Conservation (phyloP, 2,888 invertebrate genomes). For the Ametastegia equiseti region DNA sequence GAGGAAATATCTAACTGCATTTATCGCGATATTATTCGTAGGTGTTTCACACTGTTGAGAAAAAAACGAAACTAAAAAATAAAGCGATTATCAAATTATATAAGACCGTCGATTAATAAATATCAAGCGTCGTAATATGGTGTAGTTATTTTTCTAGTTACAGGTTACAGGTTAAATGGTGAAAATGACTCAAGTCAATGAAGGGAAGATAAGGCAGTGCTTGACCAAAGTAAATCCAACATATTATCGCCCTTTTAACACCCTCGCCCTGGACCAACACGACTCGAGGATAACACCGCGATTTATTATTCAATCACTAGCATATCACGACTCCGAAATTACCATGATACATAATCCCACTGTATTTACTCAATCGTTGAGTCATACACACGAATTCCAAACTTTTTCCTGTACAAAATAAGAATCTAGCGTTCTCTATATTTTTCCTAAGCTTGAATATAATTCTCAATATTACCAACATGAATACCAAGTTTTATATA, state of each 20-base stretch:
- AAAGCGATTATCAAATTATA: not conserved
- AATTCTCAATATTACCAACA: not conserved
- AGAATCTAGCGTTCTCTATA: not conserved
- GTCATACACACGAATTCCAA: not conserved
- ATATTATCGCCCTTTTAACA: not conserved
- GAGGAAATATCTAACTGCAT: not conserved
- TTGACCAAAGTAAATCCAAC: slow-evolving; percentile 76
- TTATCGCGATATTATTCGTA: not conserved
- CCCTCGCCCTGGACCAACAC: not conserved
- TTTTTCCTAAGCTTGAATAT: slow-evolving; percentile 56
- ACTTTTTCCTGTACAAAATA: not conserved
- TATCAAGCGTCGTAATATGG: not conserved
- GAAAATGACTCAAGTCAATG: slow-evolving; percentile 76
- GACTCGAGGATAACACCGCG: not conserved
- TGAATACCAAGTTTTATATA: not conserved
- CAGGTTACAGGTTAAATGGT: slow-evolving; percentile 63
- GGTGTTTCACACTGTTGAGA: not conserved
- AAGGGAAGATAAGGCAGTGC: slow-evolving; percentile 77
- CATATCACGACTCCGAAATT: not conserved
- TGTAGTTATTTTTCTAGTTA: slow-evolving; percentile 44
- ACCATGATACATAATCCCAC: not conserved
- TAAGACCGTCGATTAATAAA: not conserved
- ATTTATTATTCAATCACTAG: not conserved
- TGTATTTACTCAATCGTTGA: not conserved
- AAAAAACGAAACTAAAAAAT: not conserved